Evolutionary conservation across 2,113 vertebrate genomes (phyloP).

Genomic region (Gorsachius goisagi): DNA sequence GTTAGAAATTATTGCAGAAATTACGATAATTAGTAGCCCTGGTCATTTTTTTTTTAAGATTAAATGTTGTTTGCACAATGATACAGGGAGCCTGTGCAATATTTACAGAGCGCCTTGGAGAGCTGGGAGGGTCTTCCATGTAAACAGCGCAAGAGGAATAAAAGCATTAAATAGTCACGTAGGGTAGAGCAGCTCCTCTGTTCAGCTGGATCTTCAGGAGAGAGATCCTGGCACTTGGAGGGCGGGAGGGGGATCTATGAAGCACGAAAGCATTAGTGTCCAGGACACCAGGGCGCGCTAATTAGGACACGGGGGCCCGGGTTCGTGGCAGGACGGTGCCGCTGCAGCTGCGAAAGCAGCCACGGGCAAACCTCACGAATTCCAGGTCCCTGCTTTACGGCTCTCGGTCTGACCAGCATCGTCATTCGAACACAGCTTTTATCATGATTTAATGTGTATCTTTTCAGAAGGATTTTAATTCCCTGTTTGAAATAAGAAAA

Average conservation of each 20-base stretch:
- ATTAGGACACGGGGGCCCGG: not conserved
- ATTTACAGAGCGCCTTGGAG: not conserved
- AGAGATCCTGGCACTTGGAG: not conserved
- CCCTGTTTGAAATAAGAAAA: conserved; percentile 63
- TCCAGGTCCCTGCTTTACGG: not conserved
- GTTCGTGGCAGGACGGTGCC: not conserved
- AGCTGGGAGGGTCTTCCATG: not conserved
- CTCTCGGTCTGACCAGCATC: not conserved
- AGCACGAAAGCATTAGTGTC: not conserved
- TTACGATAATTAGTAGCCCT: not conserved
- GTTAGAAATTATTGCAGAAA: not conserved
- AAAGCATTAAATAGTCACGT: not conserved
- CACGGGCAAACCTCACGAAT: not conserved
- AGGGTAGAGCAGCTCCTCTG: not conserved
- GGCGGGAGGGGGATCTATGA: not conserved
- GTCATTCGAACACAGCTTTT: not conserved
- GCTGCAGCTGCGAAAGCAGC: accelerated
- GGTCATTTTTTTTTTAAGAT: not conserved
- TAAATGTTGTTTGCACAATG: not conserved
- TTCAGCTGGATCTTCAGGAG: not conserved
- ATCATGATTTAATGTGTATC: not conserved
- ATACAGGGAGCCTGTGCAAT: not conserved
- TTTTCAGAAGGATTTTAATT: conserved; percentile 55
- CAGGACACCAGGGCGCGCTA: not conserved
- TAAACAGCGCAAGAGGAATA: not conserved